Percentiles rank a stretch among this genome's conserved stretches.
Conservation (phyloP, 2,797 vertebrate genomes). For the Pantherophis vulpinus region DNA sequence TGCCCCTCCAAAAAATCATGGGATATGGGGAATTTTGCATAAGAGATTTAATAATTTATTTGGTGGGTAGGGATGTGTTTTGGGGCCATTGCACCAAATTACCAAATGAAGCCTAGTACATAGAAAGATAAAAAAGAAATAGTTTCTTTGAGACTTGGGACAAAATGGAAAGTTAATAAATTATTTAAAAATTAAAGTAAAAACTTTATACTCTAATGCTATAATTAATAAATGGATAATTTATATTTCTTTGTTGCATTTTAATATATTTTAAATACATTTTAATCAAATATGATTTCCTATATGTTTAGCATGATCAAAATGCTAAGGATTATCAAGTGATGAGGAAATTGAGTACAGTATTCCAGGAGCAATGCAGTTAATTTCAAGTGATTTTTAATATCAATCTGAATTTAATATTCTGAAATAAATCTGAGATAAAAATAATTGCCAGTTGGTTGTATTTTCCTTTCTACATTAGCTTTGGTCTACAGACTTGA, state of each 20-base stretch:
- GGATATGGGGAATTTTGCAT: background rate
- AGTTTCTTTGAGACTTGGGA: background rate
- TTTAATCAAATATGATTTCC: background rate
- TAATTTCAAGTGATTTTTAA: background rate
- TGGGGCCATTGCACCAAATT: background rate
- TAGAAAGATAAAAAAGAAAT: background rate
- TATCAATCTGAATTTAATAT: slow-evolving; percentile 10
- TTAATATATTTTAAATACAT: background rate
- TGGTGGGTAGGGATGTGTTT: background rate
- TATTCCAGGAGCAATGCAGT: background rate
- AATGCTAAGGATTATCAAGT: background rate
- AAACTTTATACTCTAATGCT: background rate
- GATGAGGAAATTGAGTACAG: background rate
- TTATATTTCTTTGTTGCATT: background rate
- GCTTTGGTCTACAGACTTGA: background rate
- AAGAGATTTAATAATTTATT: background rate
- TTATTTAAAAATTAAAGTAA: background rate
- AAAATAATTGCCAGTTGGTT: slow-evolving; percentile 5
- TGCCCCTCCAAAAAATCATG: background rate
- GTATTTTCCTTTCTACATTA: background rate
- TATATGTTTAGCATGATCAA: background rate
- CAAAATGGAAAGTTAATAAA: background rate
- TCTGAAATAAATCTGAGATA: slow-evolving; percentile 12
- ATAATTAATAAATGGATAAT: background rate
- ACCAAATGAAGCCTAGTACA: background rate